Evolutionary conservation across 2,113 vertebrate species (phyloP), one percentile per base, ranked within the genome.

Genomic region (Prionailurus viverrinus): DNA sequence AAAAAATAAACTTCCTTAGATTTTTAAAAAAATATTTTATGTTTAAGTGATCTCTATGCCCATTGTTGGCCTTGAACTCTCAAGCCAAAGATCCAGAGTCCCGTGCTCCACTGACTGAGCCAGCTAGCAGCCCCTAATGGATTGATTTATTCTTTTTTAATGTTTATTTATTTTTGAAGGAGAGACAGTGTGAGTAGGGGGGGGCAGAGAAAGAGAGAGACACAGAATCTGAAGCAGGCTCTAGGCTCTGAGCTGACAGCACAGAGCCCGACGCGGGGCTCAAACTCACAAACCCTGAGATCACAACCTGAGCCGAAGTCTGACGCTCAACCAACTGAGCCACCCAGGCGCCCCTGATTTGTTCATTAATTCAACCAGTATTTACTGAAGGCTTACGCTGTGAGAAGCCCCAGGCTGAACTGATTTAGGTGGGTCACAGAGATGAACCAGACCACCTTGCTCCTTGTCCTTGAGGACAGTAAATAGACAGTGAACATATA

Each of bases 331-430:
- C 18, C 68, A 71, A 71, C 21, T 71, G 18, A 71, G 68, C 68
- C 68, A 36, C 7, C 18, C n/a, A 68, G 31, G 31, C 18, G 31
- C 66, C 15, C 15, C 69, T 76, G 36, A 89, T 89, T 88, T 0
- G 79, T 48, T 90, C 31, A 69, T 96, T 89, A 36, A 97, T 85
- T 97, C 41, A 95, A 33, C 36, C 41, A 85, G 71, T 31, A 66
- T 86, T 89, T 95, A 83, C 55, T 92, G 51, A 91, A 85, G 12
- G 2, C 58, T 36, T 81, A 95, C 15, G 12, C n/a, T 95, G 45
- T 65, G 58, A 53, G 80, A 85, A 92, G 51, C 63, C 63, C 39
- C 41, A 25, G 81, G 69, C 18, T 80, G 29, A 55, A 90, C 39
- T 51, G 80, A 95, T 29, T 23, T 63, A 73, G 21, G 79, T 74